phyloP scores from a whole-genome alignment of 2,888 invertebrate genomes.

The Keiferia lycopersicella region DNA sequence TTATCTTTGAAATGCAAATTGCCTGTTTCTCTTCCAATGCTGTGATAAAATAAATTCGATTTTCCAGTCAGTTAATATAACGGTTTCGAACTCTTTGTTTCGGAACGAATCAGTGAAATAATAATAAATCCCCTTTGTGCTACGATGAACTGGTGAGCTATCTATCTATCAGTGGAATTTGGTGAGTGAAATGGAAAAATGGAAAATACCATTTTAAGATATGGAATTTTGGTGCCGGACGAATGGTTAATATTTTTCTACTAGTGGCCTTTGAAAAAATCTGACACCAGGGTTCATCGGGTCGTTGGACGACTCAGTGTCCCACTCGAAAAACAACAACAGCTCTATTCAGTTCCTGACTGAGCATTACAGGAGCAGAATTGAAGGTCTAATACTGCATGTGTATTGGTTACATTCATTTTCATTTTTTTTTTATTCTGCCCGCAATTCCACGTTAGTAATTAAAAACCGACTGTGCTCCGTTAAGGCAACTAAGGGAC shows the following conservation, averaged over 20 bases:
- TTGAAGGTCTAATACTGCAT: too few relatives aligned
- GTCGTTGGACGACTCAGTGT: too few relatives aligned
- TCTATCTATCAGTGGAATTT: neutral
- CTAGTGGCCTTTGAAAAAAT: too few relatives aligned
- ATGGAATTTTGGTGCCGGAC: neutral
- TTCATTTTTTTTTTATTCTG: too few relatives aligned
- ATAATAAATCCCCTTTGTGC: conserved; percentile 10
- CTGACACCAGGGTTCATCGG: too few relatives aligned
- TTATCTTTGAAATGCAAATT: neutral
- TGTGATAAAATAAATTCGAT: neutral
- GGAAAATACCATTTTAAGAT: neutral
- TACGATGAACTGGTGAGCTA: neutral
- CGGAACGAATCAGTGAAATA: neutral
- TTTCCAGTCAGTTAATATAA: neutral
- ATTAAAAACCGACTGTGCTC: neutral
- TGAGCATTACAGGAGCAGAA: too few relatives aligned
- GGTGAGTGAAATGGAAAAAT: neutral
- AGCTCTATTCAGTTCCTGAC: too few relatives aligned
- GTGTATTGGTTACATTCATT: too few relatives aligned
- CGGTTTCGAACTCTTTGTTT: neutral
- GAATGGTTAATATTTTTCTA: too few relatives aligned
- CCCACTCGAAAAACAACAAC: too few relatives aligned
- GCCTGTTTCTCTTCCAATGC: neutral
- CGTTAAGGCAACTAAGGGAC: too few relatives aligned
- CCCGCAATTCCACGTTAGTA: neutral